A percentile compares a stretch with the other conserved stretches of the same genome.
Conservation (phyloP, 2,888 invertebrate species). For the Spicauda simplicius region DNA sequence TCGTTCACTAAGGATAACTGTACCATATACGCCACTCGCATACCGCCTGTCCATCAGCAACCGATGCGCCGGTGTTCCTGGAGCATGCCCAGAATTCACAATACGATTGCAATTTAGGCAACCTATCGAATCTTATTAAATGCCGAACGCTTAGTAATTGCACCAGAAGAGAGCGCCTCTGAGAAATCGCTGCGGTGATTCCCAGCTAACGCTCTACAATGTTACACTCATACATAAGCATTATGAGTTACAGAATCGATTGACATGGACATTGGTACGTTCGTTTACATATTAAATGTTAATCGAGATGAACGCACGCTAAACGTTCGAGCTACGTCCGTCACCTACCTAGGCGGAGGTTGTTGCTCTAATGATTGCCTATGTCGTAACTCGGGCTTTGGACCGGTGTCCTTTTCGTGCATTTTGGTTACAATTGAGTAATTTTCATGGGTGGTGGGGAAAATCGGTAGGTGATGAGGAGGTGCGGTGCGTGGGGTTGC, state of each 20-base stretch:
- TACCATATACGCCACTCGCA: constrained; percentile 59
- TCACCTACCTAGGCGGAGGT: constrained; percentile 67
- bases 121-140: constrained; percentile 1
- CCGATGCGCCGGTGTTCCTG: constrained; percentile 57
- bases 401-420: constrained; percentile 78
- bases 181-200: constrained; percentile 1
- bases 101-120: constrained; percentile 40
- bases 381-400: constrained; percentile 72
- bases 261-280: constrained; percentile 41
- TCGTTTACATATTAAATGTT: constrained; percentile 63
- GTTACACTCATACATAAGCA: constrained; percentile 24
- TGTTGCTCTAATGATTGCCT: constrained; percentile 73
- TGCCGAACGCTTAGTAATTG: background rate
- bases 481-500: constrained; percentile 71
- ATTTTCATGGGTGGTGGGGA: constrained; percentile 66
- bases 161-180: background rate
- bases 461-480: constrained; percentile 48
- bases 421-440: constrained; percentile 81
- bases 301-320: constrained; percentile 55
- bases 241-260: constrained; percentile 34
- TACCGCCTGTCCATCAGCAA: constrained; percentile 51
- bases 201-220: constrained; percentile 24
- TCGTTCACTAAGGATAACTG: constrained; percentile 84
- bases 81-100: constrained; percentile 63
- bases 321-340: constrained; percentile 56